Conservation (phyloP, 2,888 invertebrate genomes). For the Allacma fusca region DNA sequence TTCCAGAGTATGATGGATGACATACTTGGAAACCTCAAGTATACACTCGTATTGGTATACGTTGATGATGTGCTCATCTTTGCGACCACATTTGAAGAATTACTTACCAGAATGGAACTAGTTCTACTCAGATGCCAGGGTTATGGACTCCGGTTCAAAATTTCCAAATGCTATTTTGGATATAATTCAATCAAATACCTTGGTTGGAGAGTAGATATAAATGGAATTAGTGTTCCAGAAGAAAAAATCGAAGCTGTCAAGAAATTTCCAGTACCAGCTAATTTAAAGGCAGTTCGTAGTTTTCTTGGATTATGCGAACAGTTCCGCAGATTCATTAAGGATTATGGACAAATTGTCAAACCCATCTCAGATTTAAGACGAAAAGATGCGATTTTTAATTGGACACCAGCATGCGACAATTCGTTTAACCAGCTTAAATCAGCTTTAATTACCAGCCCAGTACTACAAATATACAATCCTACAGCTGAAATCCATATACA, state of each 20-base stretch:
- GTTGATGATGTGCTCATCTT: constrained; percentile 11
- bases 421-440: no score
- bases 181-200: background rate
- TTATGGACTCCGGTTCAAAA: background rate
- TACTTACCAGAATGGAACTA: background rate
- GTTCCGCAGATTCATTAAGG: constrained; percentile 53
- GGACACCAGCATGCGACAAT: no score
- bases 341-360: no score
- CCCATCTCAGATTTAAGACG: no score
- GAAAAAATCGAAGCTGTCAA: constrained; percentile 39
- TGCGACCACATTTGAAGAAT: background rate
- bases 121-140: background rate
- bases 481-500: no score
- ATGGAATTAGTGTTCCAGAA: constrained; percentile 27
- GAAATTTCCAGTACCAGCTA: no score
- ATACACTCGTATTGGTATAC: background rate
- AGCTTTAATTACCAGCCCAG: no score
- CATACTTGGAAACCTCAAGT: constrained; percentile 8
- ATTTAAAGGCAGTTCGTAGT: constrained; percentile 40
- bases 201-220: background rate
- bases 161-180: constrained; percentile 15
- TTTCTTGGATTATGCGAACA: constrained; percentile 53
- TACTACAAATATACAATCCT: no score
- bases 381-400: no score
- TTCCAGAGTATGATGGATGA: constrained; percentile 23